Percentiles rank a stretch among this genome's conserved stretches.
Evolutionary conservation across 2,113 vertebrate species (phyloP).

Genomic region (Strigops habroptila): DNA sequence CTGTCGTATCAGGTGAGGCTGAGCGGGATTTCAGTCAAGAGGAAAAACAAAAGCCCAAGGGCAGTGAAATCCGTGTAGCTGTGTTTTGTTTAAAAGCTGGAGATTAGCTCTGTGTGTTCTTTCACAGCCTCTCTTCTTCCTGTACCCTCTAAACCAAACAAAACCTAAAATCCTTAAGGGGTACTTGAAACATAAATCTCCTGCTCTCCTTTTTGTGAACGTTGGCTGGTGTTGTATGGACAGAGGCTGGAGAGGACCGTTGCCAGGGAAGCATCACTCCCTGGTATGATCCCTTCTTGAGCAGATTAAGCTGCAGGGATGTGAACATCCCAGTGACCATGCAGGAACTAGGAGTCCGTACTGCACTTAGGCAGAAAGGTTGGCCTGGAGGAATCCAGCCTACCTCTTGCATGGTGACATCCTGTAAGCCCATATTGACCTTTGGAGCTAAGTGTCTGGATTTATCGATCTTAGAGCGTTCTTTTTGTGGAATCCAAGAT

Average conservation of each 20-base stretch:
- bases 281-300: slow-evolving; percentile 41
- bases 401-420: not conserved
- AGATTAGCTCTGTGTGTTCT: slow-evolving; percentile 61
- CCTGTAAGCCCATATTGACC: not conserved
- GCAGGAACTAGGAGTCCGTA: not conserved
- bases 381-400: not conserved
- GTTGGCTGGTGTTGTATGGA: slow-evolving; percentile 19
- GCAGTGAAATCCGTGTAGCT: slow-evolving; percentile 35
- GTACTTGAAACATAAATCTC: slow-evolving; percentile 60
- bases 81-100: slow-evolving; percentile 52
- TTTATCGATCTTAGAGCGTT: not conserved
- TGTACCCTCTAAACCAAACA: slow-evolving; percentile 54
- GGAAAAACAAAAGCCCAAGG: slow-evolving; percentile 52
- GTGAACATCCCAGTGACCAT: slow-evolving; percentile 32
- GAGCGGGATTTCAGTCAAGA: slow-evolving; percentile 58
- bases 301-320: slow-evolving; percentile 31
- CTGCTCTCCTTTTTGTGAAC: slow-evolving; percentile 38
- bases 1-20: slow-evolving; percentile 54
- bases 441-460: not conserved
- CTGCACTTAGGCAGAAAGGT: not conserved
- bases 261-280: slow-evolving; percentile 47
- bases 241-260: not conserved
- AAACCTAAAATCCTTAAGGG: slow-evolving; percentile 62
- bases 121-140: slow-evolving; percentile 42
- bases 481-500: not conserved